A percentile compares a stretch with the other conserved stretches of the same genome.
Conservation (phyloP, 2,888 invertebrate species). For the Campoplex nolae region DNA sequence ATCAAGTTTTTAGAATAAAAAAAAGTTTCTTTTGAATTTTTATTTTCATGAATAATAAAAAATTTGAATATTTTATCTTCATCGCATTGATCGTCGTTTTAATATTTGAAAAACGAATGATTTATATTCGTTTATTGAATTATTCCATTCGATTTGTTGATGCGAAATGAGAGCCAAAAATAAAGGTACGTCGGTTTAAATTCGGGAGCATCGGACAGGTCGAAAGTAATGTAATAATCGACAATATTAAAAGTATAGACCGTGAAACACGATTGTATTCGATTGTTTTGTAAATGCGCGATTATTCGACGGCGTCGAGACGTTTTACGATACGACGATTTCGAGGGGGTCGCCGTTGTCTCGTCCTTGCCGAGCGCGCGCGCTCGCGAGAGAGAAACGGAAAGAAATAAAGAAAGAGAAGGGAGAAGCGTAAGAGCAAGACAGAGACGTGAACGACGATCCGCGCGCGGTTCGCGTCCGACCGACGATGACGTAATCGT, state of each 20-base stretch:
- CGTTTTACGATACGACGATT: conserved; percentile 49
- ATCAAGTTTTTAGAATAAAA: no score
- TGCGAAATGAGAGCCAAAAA: not conserved
- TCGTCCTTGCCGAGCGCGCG: conserved; percentile 74
- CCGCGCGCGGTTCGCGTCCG: conserved; percentile 79
- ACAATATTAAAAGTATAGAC: not conserved
- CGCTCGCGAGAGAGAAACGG: not conserved
- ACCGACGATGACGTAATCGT: conserved; percentile 85
- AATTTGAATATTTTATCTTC: no score
- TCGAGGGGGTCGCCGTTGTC: conserved; percentile 47
- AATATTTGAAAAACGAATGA: no score
- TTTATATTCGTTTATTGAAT: not conserved
- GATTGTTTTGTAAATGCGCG: conserved; percentile 29
- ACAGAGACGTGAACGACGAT: conserved; percentile 65
- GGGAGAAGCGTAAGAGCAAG: conserved; percentile 6
- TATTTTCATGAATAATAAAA: no score
- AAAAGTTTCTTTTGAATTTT: no score
- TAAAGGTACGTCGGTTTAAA: not conserved
- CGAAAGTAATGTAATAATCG: not conserved
- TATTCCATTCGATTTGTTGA: not conserved
- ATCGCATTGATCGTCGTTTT: no score
- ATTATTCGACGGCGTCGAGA: conserved; percentile 42
- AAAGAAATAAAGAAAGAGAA: not conserved
- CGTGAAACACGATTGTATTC: conserved; percentile 22
- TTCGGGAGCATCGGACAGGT: not conserved